These are phyloP conservation scores for Drosophila acutilabella DNA, from an alignment of 2,888 invertebrate species.

Conservation along the genomic window DNA sequence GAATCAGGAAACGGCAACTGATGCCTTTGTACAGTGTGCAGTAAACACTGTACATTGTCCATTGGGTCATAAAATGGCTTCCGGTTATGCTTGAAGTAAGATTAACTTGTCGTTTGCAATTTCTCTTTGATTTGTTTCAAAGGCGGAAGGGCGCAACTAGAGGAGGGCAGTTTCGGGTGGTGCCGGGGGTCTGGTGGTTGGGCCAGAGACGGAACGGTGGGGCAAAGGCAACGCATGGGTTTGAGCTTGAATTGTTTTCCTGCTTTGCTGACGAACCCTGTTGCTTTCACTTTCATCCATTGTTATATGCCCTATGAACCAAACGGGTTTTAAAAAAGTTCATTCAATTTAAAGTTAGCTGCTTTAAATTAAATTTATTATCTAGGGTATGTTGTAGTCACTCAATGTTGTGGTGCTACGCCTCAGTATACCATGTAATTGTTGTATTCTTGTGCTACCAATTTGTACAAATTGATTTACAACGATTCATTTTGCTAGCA, in stretches of 20 bases:
- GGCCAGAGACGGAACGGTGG: not conserved
- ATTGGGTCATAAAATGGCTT: constrained; percentile 82
- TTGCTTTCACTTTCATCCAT: constrained; percentile 60
- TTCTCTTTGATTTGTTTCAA: constrained; percentile 83
- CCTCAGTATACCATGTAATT: constrained; percentile 55
- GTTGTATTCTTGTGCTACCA: constrained; percentile 54
- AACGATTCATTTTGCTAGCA: constrained; percentile 67
- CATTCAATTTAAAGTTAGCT: not conserved
- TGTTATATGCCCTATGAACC: constrained; percentile 40
- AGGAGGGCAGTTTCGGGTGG: too few species aligned
- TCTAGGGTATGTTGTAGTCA: constrained; percentile 19
- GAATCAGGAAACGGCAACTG: constrained; percentile 27
- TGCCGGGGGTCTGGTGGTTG: not conserved
- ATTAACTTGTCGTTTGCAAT: constrained; percentile 84
- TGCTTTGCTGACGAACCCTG: constrained; percentile 36
- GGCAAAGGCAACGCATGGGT: constrained; percentile 2
- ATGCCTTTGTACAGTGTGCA: constrained; percentile 6
- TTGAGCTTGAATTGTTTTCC: constrained; percentile 39
- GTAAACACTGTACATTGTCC: constrained; percentile 61
- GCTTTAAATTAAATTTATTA: not conserved
- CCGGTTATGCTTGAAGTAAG: constrained; percentile 82
- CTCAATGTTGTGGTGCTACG: constrained; percentile 4
- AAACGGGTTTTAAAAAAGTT: not conserved
- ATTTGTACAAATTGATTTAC: constrained; percentile 72
- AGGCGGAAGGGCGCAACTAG: constrained; percentile 30